Base-by-base conservation (phyloP, 2,888 invertebrate species). In the Pammene aurita region DNA sequence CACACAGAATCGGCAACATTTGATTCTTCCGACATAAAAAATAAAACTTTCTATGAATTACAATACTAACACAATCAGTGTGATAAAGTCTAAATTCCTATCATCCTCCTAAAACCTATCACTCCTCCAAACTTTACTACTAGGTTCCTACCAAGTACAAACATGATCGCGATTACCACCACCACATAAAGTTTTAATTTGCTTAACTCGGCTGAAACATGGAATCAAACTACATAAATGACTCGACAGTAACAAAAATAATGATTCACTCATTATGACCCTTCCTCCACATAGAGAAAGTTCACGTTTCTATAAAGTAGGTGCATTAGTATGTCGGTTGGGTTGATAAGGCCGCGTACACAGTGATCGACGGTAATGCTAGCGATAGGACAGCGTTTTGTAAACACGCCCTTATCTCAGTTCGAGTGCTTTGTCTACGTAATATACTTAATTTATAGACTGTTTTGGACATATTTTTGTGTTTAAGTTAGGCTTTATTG, bases 351-450 rank as follows among this genome's bases (percentile, higher is more conserved):
- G 72, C 38, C 57, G 58, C 58, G 64, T 66, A 66, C 71, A 72
- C 72, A 72, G 48, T 73, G 73, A 73, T 72, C 52, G 72, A 72
- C 71, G 73, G 67, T 71, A 73, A 73, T 72, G 71, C 66, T 44
- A 60, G 58, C 71, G 73, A 72, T 74, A 73, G 72, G 60, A 56
- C 68, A 76, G 71, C 75, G 75, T 72, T 76, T 76, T 75, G 76
- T 76, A 75, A 76, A 76, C 76, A 76, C 38, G 55, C 48, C 70
- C 67, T 75, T 76, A 76, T 76, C 73, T 70, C 55, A 35, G 42
- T 55, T 72, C 72, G 68, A 73, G 74, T 74, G 72, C 69, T 64
- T 72, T 71, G 68, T 67, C 63, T 72, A 65, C 54, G 60, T 65
- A 65, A 69, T 69, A 62, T 58, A 62, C 66, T 62, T 56, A 57